Conservation (phyloP, 1,140 invertebrate species). For the Archivesica marissinica region DNA sequence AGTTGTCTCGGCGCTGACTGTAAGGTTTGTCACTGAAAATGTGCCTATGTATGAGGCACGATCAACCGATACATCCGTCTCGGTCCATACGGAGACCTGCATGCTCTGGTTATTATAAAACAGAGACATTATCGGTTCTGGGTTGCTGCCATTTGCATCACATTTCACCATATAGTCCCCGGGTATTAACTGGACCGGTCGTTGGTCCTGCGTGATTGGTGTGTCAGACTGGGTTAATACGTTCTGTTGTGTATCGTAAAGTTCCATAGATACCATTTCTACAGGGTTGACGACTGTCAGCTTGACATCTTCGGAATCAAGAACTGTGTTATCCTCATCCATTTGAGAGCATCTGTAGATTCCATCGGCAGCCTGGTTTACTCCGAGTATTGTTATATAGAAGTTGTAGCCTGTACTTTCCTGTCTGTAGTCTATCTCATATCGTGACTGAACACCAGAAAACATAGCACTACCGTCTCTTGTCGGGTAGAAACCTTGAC, state of each 20-base stretch:
- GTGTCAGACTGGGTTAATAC: background rate
- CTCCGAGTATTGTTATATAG: background rate
- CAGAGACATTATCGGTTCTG: background rate
- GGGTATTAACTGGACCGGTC: background rate
- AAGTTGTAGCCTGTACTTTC: background rate
- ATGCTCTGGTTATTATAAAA: background rate
- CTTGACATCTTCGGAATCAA: background rate
- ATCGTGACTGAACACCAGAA: background rate
- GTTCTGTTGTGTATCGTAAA: background rate
- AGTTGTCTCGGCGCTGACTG: background rate
- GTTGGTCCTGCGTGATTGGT: background rate
- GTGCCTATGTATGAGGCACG: background rate
- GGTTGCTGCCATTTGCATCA: background rate
- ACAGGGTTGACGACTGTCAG: constrained; percentile 41
- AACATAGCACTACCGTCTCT: background rate
- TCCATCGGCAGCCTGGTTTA: background rate
- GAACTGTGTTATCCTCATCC: background rate
- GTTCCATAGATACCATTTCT: background rate
- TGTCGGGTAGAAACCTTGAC: background rate
- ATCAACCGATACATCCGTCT: background rate
- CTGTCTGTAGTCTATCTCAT: background rate
- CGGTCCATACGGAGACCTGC: background rate
- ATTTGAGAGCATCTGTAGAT: background rate
- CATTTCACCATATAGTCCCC: background rate
- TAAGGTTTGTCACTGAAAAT: background rate